A percentile compares a stretch with the other conserved stretches of the same genome.
phyloP scores from a whole-genome alignment of 37 sponge, comb jelly and placozoan genomes.

The Agelas oroides region DNA sequence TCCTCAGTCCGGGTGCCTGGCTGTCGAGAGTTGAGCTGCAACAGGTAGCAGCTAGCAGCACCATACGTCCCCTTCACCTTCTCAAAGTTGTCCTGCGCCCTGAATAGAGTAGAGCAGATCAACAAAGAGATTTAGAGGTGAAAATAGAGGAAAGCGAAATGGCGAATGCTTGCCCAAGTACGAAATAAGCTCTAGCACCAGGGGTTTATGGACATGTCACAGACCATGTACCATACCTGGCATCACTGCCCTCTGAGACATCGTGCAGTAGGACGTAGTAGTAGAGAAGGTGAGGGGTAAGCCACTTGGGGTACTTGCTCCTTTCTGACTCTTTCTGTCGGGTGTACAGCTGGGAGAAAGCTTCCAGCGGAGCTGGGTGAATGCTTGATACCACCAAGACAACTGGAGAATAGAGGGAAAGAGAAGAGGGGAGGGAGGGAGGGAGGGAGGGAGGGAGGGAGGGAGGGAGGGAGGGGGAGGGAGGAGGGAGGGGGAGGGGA shows the following conservation, averaged over 20 bases:
- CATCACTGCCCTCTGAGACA: not conserved
- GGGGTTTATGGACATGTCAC: too few relatives aligned
- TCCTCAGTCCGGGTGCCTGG: not conserved
- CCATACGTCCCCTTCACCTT: slow-evolving; percentile 51
- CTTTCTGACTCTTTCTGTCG: slow-evolving; percentile 64
- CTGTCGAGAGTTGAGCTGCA: slow-evolving; percentile 71
- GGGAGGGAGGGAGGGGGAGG: too few relatives aligned
- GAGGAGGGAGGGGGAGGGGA: too few relatives aligned
- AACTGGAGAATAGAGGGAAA: slow-evolving; percentile 26
- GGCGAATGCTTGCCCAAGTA: not conserved
- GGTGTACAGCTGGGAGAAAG: slow-evolving; percentile 55
- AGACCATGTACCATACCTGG: slow-evolving; percentile 51
- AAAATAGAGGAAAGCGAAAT: too few relatives aligned
- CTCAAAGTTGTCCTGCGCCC: slow-evolving; percentile 50
- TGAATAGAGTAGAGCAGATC: too few relatives aligned
- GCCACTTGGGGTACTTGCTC: slow-evolving; percentile 69
- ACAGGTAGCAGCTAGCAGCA: slow-evolving; percentile 40
- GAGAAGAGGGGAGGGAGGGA: slow-evolving; percentile 17
- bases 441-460: not conserved
- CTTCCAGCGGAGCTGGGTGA: slow-evolving; percentile 68
- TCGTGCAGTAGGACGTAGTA: slow-evolving; percentile 85
- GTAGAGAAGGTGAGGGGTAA: slow-evolving; percentile 70
- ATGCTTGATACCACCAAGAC: slow-evolving; percentile 78
- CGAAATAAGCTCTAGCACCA: too few relatives aligned
- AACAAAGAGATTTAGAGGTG: not conserved